Evolutionary conservation across 2,113 vertebrate genomes (phyloP).

Genomic region (Uria aalge): DNA sequence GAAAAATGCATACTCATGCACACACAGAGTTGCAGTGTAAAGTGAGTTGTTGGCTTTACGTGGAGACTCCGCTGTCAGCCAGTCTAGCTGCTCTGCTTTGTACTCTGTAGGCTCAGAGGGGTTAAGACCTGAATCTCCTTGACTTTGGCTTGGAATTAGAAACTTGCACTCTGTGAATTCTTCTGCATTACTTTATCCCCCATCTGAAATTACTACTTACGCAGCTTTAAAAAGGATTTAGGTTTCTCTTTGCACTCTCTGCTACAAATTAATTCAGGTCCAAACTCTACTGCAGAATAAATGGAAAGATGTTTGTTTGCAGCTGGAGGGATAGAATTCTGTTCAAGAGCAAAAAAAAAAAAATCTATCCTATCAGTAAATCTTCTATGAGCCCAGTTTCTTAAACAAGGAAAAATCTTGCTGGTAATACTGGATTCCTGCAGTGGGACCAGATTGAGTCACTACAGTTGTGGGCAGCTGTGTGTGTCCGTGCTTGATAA

Average conservation of each 20-base stretch:
- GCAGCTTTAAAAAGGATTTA: conserved; percentile 42
- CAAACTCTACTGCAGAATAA: conserved; percentile 29
- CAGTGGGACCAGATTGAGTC: neutral
- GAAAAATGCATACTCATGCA: neutral
- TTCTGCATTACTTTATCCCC: conserved; percentile 44
- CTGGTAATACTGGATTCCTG: neutral
- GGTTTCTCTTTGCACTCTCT: conserved; percentile 24
- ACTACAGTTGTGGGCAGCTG: neutral
- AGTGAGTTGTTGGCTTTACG: neutral
- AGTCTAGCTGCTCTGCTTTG: neutral
- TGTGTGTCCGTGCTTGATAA: neutral
- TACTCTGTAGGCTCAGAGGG: neutral
- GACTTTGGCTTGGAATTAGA: conserved; percentile 40
- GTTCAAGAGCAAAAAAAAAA: neutral
- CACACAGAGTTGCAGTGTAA: neutral
- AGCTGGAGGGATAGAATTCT: neutral
- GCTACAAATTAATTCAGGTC: conserved; percentile 26
- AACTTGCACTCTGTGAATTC: neutral
- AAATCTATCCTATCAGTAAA: neutral
- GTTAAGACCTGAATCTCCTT: conserved; percentile 47
- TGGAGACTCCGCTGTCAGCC: neutral
- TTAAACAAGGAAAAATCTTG: neutral
- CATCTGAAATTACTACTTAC: conserved; percentile 46
- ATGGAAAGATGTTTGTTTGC: conserved; percentile 37
- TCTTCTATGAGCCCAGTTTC: neutral